Evolutionary conservation across 2,113 vertebrate species (phyloP).

Genomic region (Gulo gulo): DNA sequence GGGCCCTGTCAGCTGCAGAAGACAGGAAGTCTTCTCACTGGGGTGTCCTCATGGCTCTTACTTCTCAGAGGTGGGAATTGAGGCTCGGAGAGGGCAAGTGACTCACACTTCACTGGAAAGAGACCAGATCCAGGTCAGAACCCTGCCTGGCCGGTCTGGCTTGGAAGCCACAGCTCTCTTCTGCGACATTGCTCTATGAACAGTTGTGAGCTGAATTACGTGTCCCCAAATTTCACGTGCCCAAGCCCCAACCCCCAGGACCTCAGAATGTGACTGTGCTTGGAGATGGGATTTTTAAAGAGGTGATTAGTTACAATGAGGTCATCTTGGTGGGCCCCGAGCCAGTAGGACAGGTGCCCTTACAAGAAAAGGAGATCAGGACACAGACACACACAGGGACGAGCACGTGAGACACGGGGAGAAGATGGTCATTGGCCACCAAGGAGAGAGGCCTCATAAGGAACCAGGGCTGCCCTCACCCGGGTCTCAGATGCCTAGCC

Average conservation of each 20-base stretch:
- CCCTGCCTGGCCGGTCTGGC: rapidly evolving
- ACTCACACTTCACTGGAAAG: not conserved
- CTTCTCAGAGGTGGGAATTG: not conserved
- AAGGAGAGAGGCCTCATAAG: not conserved
- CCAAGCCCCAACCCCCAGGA: not conserved
- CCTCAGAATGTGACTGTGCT: not conserved
- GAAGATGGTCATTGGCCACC: not conserved
- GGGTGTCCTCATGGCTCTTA: not conserved
- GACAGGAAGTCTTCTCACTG: rapidly evolving
- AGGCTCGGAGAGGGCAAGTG: not conserved
- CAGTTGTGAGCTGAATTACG: no score
- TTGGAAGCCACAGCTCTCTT: not conserved
- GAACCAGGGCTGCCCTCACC: not conserved
- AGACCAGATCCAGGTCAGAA: not conserved
- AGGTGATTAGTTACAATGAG: not conserved
- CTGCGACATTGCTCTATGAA: not conserved
- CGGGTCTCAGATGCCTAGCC: no score
- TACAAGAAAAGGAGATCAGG: not conserved
- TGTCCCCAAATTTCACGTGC: not conserved
- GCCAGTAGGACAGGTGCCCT: not conserved
- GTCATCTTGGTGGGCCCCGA: not conserved
- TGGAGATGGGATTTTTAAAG: not conserved
- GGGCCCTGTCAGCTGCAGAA: rapidly evolving
- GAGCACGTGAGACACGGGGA: not conserved
- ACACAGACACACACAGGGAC: not conserved